Percentiles rank a stretch among this genome's conserved stretches.
Evolutionary conservation across 2,113 vertebrate genomes (phyloP).

Genomic region (Amphiprion ocellaris): DNA sequence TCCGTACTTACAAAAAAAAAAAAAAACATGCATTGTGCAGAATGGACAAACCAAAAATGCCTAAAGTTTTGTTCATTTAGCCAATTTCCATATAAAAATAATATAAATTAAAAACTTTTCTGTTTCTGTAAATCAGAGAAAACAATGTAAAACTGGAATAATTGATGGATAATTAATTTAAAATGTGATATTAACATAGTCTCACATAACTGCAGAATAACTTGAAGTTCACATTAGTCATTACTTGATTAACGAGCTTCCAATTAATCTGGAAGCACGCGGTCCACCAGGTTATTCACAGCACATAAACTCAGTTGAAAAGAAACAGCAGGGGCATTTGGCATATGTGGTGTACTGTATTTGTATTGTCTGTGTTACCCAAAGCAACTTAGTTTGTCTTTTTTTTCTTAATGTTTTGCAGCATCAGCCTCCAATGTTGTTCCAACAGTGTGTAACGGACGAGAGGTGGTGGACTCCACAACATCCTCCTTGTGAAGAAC

Average conservation of each 20-base stretch:
- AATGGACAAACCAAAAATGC: too few species aligned
- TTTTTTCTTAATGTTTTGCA: slow-evolving; percentile 67
- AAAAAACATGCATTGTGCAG: too few species aligned
- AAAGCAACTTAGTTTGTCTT: neutral
- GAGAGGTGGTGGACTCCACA: slow-evolving; percentile 96
- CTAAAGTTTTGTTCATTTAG: too few species aligned
- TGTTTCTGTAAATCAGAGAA: too few species aligned
- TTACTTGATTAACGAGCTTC: slow-evolving; percentile 1
- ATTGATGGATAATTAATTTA: too few species aligned
- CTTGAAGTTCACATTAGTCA: neutral
- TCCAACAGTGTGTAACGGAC: slow-evolving; percentile 96
- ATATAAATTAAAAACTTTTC: too few species aligned
- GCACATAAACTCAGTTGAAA: neutral
- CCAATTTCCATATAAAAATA: too few species aligned
- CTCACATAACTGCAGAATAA: too few species aligned
- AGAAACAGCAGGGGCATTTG: neutral
- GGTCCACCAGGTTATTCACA: slow-evolving; percentile 2
- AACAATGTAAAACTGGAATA: too few species aligned
- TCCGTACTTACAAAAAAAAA: too few species aligned
- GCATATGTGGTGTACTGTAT: neutral
- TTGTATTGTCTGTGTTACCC: neutral
- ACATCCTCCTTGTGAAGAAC: slow-evolving; percentile 94
- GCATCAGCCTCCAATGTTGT: slow-evolving; percentile 90
- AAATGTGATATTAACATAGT: too few species aligned
- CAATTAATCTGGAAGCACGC: neutral